A percentile compares a stretch with the other conserved stretches of the same genome.
Conservation (phyloP, 1,140 invertebrate genomes). For the Drosophila micromelanica region DNA sequence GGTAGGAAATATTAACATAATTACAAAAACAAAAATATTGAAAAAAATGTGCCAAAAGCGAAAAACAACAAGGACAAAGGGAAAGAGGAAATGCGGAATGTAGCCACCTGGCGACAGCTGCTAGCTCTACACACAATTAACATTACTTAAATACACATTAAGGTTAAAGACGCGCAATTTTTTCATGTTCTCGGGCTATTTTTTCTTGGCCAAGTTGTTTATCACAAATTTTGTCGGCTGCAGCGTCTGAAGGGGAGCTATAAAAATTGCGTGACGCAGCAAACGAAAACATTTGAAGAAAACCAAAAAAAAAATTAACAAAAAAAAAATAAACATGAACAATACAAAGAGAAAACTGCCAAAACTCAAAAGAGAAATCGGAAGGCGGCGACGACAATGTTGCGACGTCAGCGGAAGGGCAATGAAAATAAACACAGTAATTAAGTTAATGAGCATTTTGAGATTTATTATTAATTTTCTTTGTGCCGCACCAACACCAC, state of each 20-base stretch:
- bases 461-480: conserved; percentile 84
- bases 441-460: conserved; percentile 84
- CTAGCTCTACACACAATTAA: conserved; percentile 70
- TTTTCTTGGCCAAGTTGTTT: conserved; percentile 65
- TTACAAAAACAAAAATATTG: conserved; percentile 46
- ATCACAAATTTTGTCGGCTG: conserved; percentile 40
- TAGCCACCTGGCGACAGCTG: conserved; percentile 61
- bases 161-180: conserved; percentile 82
- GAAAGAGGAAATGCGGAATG: conserved; percentile 11
- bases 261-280: conserved; percentile 78
- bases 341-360: conserved; percentile 34
- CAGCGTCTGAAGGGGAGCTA: conserved; percentile 31
- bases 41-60: conserved; percentile 44
- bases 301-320: conserved; percentile 4
- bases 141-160: conserved; percentile 83
- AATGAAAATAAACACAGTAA: conserved; percentile 84
- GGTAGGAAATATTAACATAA: conserved; percentile 62
- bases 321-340: conserved; percentile 6
- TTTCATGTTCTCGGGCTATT: conserved; percentile 77
- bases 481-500: conserved; percentile 44
- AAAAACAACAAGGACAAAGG: conserved; percentile 27
- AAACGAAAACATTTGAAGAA: conserved; percentile 65
- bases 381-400: conserved; percentile 19
- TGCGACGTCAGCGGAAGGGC: conserved; percentile 68
- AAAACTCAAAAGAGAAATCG: conserved; percentile 32